Base-by-base conservation (phyloP, 1,140 invertebrate species). In the Bombus huntii region DNA sequence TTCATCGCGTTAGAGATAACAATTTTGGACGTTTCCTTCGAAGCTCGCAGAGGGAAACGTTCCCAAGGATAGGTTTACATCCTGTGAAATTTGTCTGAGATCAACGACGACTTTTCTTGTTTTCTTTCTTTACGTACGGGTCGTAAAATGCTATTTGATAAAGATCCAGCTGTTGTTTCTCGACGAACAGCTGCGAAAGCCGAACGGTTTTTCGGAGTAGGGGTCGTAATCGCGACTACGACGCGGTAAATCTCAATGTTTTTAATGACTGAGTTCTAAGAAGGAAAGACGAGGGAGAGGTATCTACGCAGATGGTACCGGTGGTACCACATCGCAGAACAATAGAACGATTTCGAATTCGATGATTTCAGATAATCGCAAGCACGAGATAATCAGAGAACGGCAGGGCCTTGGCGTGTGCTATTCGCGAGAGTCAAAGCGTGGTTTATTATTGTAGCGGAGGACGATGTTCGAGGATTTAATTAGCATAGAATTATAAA, bases 401-500 rank as follows among this genome's bases (percentile, higher is more conserved):
- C 34, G 34, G n/a, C 37, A 25, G 12, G 18, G 13, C 9, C 13
- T 34, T 6, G 34, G 25, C 53, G 25, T 39, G 47, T n/a, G 75
- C 15, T 22, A 47, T 25, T 28, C 47, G 59, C 53, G 34, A 62
- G 85, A 77, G 79, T 31, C 75, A 15, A 86, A 86, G 53, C 22
- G 37, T 76, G 62, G 59, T 89, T 89, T 89, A 83, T 68, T 65
- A 57, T 82, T 81, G 31, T 71, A 18, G 37, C 34, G 65, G 28
- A 31, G 65, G 77, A 73, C 65, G 76, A 85, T 80, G 79, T 81
- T 81, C 78, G 83, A 57, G 88, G 81, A 89, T 89, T 89, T 89
- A 89, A 89, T 89, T 89, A 89, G 79, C 88, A 89, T 89, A 89
- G 88, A 89, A 89, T 89, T 89, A 89, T 89, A 77, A 89, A 89